Evolutionary conservation across 2,113 vertebrate genomes (phyloP).

Genomic region (Falcunculus frontatus): DNA sequence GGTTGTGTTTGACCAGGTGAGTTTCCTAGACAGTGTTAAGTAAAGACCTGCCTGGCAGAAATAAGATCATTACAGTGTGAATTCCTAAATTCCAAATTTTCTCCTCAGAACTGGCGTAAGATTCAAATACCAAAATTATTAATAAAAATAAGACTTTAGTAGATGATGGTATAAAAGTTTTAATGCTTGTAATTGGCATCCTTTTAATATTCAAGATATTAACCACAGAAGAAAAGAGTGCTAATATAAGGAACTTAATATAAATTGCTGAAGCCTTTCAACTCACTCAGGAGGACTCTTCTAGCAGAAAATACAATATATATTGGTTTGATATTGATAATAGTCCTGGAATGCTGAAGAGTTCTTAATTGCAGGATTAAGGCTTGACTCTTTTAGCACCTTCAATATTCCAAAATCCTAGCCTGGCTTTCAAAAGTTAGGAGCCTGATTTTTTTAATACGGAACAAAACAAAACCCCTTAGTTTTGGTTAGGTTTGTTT

Average conservation of each 20-base stretch:
- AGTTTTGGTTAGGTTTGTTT: neutral
- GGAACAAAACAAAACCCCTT: neutral
- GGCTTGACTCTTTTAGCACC: neutral
- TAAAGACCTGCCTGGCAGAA: neutral
- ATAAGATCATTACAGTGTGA: neutral
- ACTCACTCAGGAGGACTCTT: neutral
- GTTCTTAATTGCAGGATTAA: neutral
- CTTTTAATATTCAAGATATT: neutral
- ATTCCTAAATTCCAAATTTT: neutral
- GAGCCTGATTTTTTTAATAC: neutral
- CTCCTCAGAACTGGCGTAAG: neutral
- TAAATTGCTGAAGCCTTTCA: neutral
- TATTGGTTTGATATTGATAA: neutral
- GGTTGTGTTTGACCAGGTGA: neutral
- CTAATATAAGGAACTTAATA: neutral
- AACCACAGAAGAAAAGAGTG: neutral
- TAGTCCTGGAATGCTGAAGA: neutral
- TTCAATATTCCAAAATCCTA: neutral
- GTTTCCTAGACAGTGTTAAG: neutral
- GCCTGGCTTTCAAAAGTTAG: neutral
- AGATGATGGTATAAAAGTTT: neutral
- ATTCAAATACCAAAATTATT: neutral
- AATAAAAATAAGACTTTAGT: neutral
- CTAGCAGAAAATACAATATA: neutral
- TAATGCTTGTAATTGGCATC: neutral